Base-by-base conservation (phyloP, 2,113 vertebrate species). In the Rhineura floridana region DNA sequence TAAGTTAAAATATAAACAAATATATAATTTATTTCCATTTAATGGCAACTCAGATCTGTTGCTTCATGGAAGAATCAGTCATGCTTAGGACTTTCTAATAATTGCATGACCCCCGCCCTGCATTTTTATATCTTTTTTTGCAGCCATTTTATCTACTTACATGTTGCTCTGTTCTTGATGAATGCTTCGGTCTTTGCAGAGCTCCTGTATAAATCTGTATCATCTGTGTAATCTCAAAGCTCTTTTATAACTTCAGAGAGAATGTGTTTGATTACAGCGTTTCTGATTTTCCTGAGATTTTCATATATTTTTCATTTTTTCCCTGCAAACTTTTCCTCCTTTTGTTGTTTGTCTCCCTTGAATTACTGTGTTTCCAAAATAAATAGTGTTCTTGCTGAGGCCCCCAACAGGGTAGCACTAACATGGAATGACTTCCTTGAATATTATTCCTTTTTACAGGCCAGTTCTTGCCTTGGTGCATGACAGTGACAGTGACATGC, bases 291-390 rank as follows among this genome's bases (percentile, higher is more conserved):
- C 89, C 28, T 1, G 92, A 86, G 3, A 1, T 46, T 67, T 75
- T 44, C 72, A 78, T 44, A 84, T 25, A 39, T 36, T 88, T 91
- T 59, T 79, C 1, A 30, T 84, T 91, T 87, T 3, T 87, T 6
- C 72, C n/a, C 76, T 44, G 89, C 42, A 39, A 83, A 89, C 78
- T 88, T 90, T 69, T n/a, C 87, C 83, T n/a, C n/a, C n/a, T n/a
- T n/a, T n/a, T 83, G 72, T 75, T 88, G 84, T 86, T 87, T 63
- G 39, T 59, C 67, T 73, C 72, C 91, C 93, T 81, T 93, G 70
- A 81, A 92, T 89, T 87, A 89, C 36, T 62, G 81, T 75, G 12
- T 13, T 50, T 48, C 75, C 13, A 65, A 77, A 84, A 65, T 21
- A 63, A 93, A 89, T 91, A 63, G 23, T 89, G 44, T 87, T 91